These are phyloP conservation scores for Cephus runcator DNA, from an alignment of 2,888 invertebrate species.

Conservation along the genomic window DNA sequence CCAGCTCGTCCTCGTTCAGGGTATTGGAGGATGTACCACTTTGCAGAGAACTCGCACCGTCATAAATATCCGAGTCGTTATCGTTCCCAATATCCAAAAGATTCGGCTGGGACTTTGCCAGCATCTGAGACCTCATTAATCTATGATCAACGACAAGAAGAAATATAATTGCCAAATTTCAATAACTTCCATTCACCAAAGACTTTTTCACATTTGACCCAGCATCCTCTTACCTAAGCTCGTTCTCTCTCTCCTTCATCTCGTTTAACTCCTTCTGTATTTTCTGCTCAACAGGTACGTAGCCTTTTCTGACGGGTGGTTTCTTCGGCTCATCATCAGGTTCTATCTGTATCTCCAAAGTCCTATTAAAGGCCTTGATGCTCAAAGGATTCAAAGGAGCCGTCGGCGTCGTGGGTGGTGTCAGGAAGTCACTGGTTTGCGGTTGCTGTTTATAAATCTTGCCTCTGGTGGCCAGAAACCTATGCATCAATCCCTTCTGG, in stretches of 20 bases:
- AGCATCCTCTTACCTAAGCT: conserved; percentile 72
- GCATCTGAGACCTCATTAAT: conserved; percentile 61
- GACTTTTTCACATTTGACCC: neutral
- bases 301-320: conserved; percentile 77
- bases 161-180: neutral
- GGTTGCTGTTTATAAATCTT: conserved; percentile 67
- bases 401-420: conserved; percentile 41
- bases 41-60: conserved; percentile 52
- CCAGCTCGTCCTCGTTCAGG: conserved; percentile 56
- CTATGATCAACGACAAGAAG: conserved; percentile 35
- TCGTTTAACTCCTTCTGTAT: conserved; percentile 88
- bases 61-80: conserved; percentile 60
- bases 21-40: conserved; percentile 58
- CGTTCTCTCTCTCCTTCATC: conserved; percentile 84
- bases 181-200: neutral
- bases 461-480: conserved; percentile 84
- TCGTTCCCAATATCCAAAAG: conserved; percentile 60
- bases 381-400: conserved; percentile 49
- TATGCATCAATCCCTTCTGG: conserved; percentile 86
- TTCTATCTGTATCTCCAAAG: conserved; percentile 43
- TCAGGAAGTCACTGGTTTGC: conserved; percentile 33
- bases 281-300: conserved; percentile 87
- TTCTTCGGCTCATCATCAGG: conserved; percentile 51
- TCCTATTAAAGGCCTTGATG: conserved; percentile 48
- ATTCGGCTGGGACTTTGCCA: conserved; percentile 66